These are phyloP conservation scores for Carposina sasakii DNA, from an alignment of 1,140 invertebrate genomes.

Conservation along the genomic window DNA sequence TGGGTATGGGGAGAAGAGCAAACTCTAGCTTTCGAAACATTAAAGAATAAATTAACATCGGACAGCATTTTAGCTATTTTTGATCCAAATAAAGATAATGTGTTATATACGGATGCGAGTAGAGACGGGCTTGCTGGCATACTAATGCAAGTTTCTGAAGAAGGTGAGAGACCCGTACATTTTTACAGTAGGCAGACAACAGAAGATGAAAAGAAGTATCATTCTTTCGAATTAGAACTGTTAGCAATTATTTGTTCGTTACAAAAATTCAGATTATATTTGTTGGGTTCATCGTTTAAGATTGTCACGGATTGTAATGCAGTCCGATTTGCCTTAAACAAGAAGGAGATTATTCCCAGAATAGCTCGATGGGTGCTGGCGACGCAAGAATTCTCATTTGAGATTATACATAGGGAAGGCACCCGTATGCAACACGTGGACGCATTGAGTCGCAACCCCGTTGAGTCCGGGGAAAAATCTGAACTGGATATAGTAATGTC, in stretches of 20 bases:
- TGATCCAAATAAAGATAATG: slow-evolving; percentile 1
- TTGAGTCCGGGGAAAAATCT: background rate
- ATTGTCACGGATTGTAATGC: background rate
- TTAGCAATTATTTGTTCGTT: background rate
- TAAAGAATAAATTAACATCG: background rate
- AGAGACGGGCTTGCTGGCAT: background rate
- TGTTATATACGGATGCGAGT: slow-evolving; percentile 3
- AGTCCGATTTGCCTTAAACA: background rate
- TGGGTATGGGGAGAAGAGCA: slow-evolving; percentile 16
- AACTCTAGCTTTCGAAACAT: background rate
- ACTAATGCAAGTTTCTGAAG: slow-evolving; percentile 1
- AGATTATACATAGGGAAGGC: slow-evolving; percentile 16
- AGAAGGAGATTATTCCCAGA: background rate
- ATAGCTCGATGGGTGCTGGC: slow-evolving; percentile 19
- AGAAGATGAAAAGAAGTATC: background rate
- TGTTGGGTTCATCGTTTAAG: background rate
- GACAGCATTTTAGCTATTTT: background rate
- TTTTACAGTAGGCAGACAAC: background rate
- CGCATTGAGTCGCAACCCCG: slow-evolving; percentile 29
- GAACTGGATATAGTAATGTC: background rate
- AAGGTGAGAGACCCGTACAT: background rate
- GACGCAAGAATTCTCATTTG: slow-evolving; percentile 16
- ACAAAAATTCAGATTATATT: background rate
- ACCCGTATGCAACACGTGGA: slow-evolving; percentile 38
- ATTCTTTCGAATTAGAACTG: background rate